Evolutionary conservation across 2,797 vertebrate species (phyloP), one percentile per base, ranked within the genome.

Genomic region (Rhyacichthys aspro): DNA sequence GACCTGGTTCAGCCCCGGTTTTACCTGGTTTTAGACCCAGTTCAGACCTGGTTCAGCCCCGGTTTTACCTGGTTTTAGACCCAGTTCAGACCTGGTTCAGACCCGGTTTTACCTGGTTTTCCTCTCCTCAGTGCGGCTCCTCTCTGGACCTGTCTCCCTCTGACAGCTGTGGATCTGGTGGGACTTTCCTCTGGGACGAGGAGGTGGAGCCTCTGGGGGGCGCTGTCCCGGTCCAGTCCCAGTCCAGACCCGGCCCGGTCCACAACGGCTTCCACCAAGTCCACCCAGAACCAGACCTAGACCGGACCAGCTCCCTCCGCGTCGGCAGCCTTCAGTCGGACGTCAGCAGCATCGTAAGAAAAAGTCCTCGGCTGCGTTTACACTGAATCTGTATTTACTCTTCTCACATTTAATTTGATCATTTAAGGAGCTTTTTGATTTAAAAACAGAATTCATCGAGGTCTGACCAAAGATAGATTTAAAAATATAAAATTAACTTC

Each of bases 161-260:
- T 0, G 95, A 97, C 88, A 98, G 96, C 81, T 98, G 95, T 33
- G 96, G 96, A 17, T 99, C 96, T 1, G 96, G 94, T 1, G 97
- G 96, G 16, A 98, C 95, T 0, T 99, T 98, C 52, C 95, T 98
- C 94, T 99, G 97, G 97, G 96, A 99, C 53, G 96, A 99, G 83
- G 97, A 98, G 66, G 97, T 99, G 91, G 96, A 97, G 60, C 94
- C 95, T 1, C 87, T 92, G 11, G 88, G 83, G 47, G 93, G 92
- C 59, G 46, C 62, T 8, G 18, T 48, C 46, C 45, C 8, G 12
- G 3, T n/a, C 41, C 15, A 15, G n/a, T 2, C 3, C 42, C n/a
- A 15, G 15, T 2, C 42, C 46, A 23, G 23, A 32, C 14, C 12
- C 23, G 28, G 23, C 8, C 28, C 23, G 46, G 46, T 9, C 46